These are phyloP conservation scores for Melanaphis sacchari DNA, from an alignment of 1,140 invertebrate genomes.

Conservation along the genomic window DNA sequence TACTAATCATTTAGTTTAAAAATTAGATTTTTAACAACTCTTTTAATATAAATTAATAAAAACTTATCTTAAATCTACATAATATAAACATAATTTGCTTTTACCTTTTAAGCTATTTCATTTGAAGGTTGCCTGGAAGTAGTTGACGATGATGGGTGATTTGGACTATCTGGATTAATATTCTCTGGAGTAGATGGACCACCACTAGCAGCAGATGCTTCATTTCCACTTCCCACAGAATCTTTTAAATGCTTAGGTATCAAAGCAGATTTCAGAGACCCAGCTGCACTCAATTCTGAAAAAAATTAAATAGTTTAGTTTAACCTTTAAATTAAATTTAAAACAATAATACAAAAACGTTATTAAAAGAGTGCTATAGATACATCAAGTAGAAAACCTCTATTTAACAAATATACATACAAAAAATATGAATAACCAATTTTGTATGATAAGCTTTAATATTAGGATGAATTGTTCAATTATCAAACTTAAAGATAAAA, in stretches of 20 bases:
- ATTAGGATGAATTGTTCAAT: neutral
- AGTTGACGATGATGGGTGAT: slow-evolving; percentile 44
- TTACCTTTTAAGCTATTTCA: slow-evolving; percentile 54
- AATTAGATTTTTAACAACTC: neutral
- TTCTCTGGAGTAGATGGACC: slow-evolving; percentile 51
- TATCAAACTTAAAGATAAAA: neutral
- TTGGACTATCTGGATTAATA: slow-evolving; percentile 54
- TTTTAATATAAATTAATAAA: neutral
- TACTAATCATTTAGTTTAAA: neutral
- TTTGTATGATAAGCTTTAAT: neutral
- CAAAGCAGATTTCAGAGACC: slow-evolving; percentile 49
- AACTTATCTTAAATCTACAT: neutral
- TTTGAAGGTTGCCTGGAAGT: slow-evolving; percentile 55
- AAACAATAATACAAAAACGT: neutral
- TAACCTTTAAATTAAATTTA: neutral
- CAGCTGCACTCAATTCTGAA: slow-evolving; percentile 49
- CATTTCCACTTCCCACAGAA: slow-evolving; percentile 52
- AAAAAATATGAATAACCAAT: neutral
- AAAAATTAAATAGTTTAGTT: neutral
- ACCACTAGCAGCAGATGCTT: slow-evolving; percentile 56
- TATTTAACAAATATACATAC: neutral
- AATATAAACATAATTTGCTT: neutral
- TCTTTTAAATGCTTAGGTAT: slow-evolving; percentile 55
- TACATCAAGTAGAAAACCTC: neutral
- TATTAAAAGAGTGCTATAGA: neutral